These are phyloP conservation scores for Drosophila bifasciata DNA, from an alignment of 1,140 invertebrate species.

Conservation along the genomic window DNA sequence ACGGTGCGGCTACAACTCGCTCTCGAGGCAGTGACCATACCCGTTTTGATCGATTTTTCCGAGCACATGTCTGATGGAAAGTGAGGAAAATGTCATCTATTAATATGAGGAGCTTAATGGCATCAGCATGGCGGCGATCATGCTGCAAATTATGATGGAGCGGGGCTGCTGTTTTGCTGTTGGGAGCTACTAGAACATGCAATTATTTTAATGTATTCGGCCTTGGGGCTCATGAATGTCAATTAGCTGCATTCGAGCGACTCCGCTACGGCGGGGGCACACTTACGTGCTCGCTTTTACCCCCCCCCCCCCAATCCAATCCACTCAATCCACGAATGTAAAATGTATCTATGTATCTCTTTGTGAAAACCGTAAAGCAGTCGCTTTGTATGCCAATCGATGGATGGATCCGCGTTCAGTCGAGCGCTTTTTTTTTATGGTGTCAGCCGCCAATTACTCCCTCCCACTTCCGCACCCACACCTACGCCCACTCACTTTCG, in stretches of 20 bases:
- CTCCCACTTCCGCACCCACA: constrained; percentile 61
- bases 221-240: constrained; percentile 78
- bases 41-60: constrained; percentile 69
- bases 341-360: constrained; percentile 20
- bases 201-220: constrained; percentile 80
- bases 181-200: constrained; percentile 63
- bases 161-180: constrained; percentile 10
- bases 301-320: no score
- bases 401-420: constrained; percentile 43
- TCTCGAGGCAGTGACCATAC: neutral
- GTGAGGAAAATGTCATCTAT: constrained; percentile 42
- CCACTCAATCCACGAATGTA: constrained; percentile 46
- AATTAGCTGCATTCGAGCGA: constrained; percentile 58
- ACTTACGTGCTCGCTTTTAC: constrained; percentile 53
- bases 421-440: constrained; percentile 31
- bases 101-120: no score
- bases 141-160: constrained; percentile 65
- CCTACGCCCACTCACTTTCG: constrained; percentile 34
- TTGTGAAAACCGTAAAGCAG: constrained; percentile 52
- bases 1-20: neutral
- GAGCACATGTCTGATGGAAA: constrained; percentile 32
- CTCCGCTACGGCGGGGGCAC: constrained; percentile 39
- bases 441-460: constrained; percentile 13
- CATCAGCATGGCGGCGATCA: constrained; percentile 41
- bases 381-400: constrained; percentile 69